A percentile compares a stretch with the other conserved stretches of the same genome.
phyloP scores from a whole-genome alignment of 2,113 vertebrate genomes.

The Malurus alboscapulatus region DNA sequence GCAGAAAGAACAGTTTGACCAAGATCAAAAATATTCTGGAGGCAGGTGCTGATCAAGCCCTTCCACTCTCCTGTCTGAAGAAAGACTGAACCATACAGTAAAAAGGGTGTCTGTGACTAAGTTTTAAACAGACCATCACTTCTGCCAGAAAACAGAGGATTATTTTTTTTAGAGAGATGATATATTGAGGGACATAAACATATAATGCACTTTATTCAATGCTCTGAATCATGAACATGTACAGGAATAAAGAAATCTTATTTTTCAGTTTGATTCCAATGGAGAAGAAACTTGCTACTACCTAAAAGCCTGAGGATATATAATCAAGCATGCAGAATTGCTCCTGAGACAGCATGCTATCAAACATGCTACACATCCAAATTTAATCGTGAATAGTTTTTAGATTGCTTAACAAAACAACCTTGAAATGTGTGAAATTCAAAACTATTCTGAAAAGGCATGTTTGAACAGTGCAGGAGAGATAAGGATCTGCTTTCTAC shows the following conservation, averaged over 20 bases:
- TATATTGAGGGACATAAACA: neutral
- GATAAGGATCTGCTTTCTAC: neutral
- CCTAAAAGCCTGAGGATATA: neutral
- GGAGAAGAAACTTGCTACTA: neutral
- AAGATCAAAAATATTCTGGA: neutral
- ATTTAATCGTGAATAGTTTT: neutral
- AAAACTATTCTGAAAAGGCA: neutral
- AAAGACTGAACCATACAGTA: neutral
- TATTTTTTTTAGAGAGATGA: neutral
- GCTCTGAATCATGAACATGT: neutral
- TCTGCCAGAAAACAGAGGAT: neutral
- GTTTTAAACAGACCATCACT: neutral
- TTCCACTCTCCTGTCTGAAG: neutral
- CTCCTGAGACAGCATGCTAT: neutral
- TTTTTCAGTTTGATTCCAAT: constrained; percentile 9
- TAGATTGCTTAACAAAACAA: neutral
- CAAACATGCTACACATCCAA: neutral
- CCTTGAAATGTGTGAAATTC: neutral
- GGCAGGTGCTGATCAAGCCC: neutral
- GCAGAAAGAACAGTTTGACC: neutral
- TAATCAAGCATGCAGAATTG: neutral
- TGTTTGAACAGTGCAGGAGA: neutral
- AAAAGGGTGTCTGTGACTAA: neutral
- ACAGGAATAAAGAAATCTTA: neutral
- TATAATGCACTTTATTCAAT: neutral